phyloP scores from a whole-genome alignment of 2,888 invertebrate species.

The Horisme vitalbata region DNA sequence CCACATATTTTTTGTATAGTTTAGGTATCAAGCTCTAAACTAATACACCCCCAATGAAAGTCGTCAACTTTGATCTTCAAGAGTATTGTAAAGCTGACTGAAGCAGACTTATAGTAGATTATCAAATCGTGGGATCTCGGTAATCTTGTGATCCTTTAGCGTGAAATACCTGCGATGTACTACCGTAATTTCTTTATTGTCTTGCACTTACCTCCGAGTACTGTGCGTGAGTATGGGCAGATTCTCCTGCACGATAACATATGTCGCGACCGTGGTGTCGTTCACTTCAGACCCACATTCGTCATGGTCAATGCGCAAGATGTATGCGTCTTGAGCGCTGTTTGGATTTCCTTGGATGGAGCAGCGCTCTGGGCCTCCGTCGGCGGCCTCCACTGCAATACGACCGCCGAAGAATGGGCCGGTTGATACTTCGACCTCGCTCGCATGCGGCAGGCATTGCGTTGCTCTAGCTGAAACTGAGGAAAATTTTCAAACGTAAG shows the following conservation, averaged over 20 bases:
- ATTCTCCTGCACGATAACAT: slow-evolving; percentile 92
- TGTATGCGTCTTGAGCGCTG: slow-evolving; percentile 88
- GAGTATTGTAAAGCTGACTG: too few relatives aligned
- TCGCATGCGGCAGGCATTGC: slow-evolving; percentile 90
- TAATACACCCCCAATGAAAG: too few relatives aligned
- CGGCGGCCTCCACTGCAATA: slow-evolving; percentile 88
- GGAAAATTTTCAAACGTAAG: not conserved
- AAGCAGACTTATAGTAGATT: too few relatives aligned
- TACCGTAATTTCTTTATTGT: not conserved
- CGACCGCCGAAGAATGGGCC: slow-evolving; percentile 91
- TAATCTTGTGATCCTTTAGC: not conserved
- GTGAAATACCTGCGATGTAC: not conserved
- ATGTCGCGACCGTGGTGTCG: slow-evolving; percentile 90
- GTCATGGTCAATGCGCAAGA: slow-evolving; percentile 88
- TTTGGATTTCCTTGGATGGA: slow-evolving; percentile 89
- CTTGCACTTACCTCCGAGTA: slow-evolving; percentile 81
- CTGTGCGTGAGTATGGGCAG: slow-evolving; percentile 92
- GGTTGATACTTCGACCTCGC: slow-evolving; percentile 92
- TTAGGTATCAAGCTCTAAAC: too few relatives aligned
- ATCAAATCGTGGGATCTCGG: too few relatives aligned
- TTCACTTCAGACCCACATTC: slow-evolving; percentile 89
- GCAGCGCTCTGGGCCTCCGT: slow-evolving; percentile 87
- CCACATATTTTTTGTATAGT: too few relatives aligned
- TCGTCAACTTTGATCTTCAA: too few relatives aligned
- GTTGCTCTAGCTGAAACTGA: slow-evolving; percentile 87